A percentile compares a stretch with the other conserved stretches of the same genome.
phyloP scores from a whole-genome alignment of 2,797 vertebrate species.

The Macroramphosus scolopax region DNA sequence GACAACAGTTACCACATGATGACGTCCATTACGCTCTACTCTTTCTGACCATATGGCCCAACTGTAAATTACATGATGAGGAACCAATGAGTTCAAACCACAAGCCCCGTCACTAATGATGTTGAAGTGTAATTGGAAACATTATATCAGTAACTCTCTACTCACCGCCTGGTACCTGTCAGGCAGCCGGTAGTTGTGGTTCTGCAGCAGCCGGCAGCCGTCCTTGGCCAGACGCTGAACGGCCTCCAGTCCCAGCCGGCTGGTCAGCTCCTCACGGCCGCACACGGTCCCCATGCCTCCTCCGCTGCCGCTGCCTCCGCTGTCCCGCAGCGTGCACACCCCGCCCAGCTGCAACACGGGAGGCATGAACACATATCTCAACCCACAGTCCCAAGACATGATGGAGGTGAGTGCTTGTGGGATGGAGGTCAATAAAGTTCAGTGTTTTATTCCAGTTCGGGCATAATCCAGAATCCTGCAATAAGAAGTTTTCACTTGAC shows the following conservation, averaged over 20 bases:
- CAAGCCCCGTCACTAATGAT: background rate
- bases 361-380: slow-evolving; percentile 94
- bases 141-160: slow-evolving; percentile 2
- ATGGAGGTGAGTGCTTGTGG: slow-evolving; percentile 12
- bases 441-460: slow-evolving; percentile 7
- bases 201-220: slow-evolving; percentile 87
- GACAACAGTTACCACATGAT: slow-evolving; percentile 43
- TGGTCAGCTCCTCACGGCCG: slow-evolving; percentile 86
- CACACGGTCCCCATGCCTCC: slow-evolving; percentile 55
- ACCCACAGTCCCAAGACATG: slow-evolving; percentile 96
- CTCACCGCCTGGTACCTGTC: slow-evolving; percentile 80
- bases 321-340: slow-evolving; percentile 84
- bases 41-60: slow-evolving; percentile 31
- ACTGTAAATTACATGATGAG: too few species aligned
- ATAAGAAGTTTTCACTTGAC: slow-evolving; percentile 19
- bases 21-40: slow-evolving; percentile 44
- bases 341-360: slow-evolving; percentile 89
- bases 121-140: too few species aligned
- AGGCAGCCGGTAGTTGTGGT: slow-evolving; percentile 84
- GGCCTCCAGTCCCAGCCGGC: slow-evolving; percentile 82
- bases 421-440: slow-evolving; percentile 14
- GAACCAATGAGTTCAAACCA: background rate
- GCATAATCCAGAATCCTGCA: slow-evolving; percentile 37
- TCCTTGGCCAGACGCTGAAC: slow-evolving; percentile 92
- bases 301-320: slow-evolving; percentile 25